Conservation (phyloP, 2,797 vertebrate species). For the Oreonectes daqikongensis region DNA sequence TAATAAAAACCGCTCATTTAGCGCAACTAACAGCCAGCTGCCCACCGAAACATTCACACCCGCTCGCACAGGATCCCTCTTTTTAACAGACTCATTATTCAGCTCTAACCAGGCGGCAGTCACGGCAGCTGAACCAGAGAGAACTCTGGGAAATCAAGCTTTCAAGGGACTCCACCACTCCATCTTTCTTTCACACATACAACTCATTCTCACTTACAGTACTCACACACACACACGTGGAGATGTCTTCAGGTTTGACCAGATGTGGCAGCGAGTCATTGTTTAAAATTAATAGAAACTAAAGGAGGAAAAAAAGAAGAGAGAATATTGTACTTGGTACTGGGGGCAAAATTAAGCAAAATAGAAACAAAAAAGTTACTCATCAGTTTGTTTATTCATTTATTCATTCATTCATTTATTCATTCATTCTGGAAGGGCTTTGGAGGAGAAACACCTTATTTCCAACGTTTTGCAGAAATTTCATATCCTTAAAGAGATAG, state of each 20-base stretch:
- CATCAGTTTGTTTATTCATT: no score
- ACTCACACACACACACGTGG: neutral
- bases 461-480: no score
- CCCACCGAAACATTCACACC: conserved; percentile 34
- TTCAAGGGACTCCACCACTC: conserved; percentile 34
- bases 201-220: conserved; percentile 30
- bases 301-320: no score
- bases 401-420: no score
- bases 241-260: neutral
- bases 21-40: conserved; percentile 31
- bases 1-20: conserved; percentile 32
- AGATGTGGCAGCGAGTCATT: conserved; percentile 9
- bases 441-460: no score
- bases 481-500: no score
- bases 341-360: no score
- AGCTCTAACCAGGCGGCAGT: conserved; percentile 47
- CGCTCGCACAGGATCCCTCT: conserved; percentile 23
- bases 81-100: conserved; percentile 56
- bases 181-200: conserved; percentile 50
- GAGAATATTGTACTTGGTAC: no score
- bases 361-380: no score
- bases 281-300: neutral
- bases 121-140: conserved; percentile 41
- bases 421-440: no score
- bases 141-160: conserved; percentile 58